These are phyloP conservation scores for Clupea harengus DNA, from an alignment of 2,113 vertebrate genomes.

Conservation along the genomic window DNA sequence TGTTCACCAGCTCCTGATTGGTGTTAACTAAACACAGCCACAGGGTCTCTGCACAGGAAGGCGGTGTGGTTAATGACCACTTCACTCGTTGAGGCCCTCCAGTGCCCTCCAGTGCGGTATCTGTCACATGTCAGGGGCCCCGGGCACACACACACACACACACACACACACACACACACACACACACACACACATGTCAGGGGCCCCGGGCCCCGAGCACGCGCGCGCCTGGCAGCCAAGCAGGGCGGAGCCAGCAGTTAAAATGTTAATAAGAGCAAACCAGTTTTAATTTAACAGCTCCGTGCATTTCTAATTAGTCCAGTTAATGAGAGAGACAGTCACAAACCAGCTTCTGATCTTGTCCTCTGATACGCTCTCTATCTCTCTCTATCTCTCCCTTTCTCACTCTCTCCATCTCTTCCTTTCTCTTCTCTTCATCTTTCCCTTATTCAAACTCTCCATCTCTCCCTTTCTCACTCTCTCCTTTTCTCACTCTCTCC, in stretches of 20 bases:
- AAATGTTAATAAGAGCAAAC: constrained; percentile 82
- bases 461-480: neutral
- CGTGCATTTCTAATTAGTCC: constrained; percentile 81
- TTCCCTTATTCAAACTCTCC: neutral
- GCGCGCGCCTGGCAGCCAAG: constrained; percentile 76
- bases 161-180: no score
- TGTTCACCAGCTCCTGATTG: neutral
- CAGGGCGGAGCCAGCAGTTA: constrained; percentile 79
- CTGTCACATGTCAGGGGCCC: constrained; percentile 57
- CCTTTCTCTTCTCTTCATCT: neutral
- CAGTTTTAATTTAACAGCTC: constrained; percentile 81
- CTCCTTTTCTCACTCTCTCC: neutral
- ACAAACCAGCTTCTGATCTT: neutral
- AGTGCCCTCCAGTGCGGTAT: constrained; percentile 7
- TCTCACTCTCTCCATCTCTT: neutral
- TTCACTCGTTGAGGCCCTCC: neutral
- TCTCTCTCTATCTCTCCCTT: neutral
- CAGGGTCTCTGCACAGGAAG: constrained; percentile 1
- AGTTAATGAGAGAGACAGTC: constrained; percentile 65
- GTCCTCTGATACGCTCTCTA: neutral
- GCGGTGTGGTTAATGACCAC: constrained; percentile 13
- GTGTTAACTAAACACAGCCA: constrained; percentile 19
- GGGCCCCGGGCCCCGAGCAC: constrained; percentile 68
- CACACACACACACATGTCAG: constrained; percentile 55
- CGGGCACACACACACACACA: no score